A percentile compares a stretch with the other conserved stretches of the same genome.
These are phyloP conservation scores for Zelostemma sp. DNA, from an alignment of 1,140 invertebrate genomes.

Conservation along the genomic window DNA sequence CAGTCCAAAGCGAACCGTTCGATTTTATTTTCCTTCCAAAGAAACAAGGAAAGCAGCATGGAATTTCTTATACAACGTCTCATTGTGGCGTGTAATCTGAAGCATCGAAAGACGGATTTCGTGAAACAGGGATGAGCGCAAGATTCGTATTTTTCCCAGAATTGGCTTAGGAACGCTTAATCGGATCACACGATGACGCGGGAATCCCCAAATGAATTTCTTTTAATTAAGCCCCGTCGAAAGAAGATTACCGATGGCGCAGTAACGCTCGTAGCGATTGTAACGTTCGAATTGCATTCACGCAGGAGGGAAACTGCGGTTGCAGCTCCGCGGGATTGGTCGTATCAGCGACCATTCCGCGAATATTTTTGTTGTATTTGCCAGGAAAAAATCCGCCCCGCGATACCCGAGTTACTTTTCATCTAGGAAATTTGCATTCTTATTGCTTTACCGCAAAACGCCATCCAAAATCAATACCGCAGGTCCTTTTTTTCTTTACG, in stretches of 20 bases:
- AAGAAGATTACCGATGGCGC: constrained; percentile 56
- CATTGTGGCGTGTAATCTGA: not conserved
- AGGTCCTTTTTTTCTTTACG: no score
- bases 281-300: constrained; percentile 45
- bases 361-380: constrained; percentile 3
- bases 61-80: not conserved
- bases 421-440: no score
- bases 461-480: no score
- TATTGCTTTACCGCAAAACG: no score
- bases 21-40: no score
- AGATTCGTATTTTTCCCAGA: constrained; percentile 40
- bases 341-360: constrained; percentile 36
- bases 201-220: constrained; percentile 58
- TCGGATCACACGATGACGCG: constrained; percentile 48
- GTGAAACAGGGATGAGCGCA: constrained; percentile 39
- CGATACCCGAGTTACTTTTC: no score
- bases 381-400: no score
- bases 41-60: not conserved
- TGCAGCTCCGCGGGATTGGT: constrained; percentile 31
- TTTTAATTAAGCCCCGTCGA: constrained; percentile 58
- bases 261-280: constrained; percentile 50
- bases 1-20: no score
- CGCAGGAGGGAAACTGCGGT: constrained; percentile 44
- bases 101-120: constrained; percentile 23
- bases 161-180: constrained; percentile 37